Evolutionary conservation across 2,113 vertebrate species (phyloP).

Genomic region (Bufo gargarizans): DNA sequence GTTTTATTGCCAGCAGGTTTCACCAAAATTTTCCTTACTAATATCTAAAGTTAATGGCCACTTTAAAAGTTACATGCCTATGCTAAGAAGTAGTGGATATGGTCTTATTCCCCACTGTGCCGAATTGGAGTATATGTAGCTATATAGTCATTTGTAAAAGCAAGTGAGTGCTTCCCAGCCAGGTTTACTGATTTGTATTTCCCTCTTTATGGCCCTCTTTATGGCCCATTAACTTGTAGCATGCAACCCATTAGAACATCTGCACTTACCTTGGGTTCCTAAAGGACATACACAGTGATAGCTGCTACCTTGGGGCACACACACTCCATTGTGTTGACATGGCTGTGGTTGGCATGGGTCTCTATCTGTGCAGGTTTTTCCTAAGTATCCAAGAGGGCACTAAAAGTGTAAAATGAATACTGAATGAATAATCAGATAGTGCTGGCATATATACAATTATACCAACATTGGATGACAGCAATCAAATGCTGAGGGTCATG

Average conservation of each 20-base stretch:
- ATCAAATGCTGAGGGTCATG: no score
- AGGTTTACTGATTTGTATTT: not conserved
- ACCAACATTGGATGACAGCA: not conserved
- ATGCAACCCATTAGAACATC: not conserved
- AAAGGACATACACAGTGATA: slow-evolving; percentile 32
- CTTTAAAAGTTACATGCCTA: not conserved
- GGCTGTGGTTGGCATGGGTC: slow-evolving; percentile 41
- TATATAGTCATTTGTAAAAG: not conserved
- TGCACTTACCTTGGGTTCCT: slow-evolving; percentile 45
- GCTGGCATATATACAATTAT: not conserved
- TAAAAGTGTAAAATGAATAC: not conserved
- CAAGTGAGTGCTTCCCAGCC: not conserved
- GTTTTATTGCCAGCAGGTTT: no score
- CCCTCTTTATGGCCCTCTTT: not conserved
- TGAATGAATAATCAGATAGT: not conserved
- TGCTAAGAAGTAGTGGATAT: not conserved
- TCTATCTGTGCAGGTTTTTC: slow-evolving; percentile 36
- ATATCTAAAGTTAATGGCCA: no score
- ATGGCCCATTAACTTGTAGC: not conserved
- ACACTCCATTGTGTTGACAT: slow-evolving; percentile 39
- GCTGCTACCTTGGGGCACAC: slow-evolving; percentile 27
- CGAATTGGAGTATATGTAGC: not conserved
- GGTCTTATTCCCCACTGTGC: not conserved
- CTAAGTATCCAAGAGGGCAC: slow-evolving; percentile 38
- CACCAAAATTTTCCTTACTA: no score